Base-by-base conservation (phyloP, 2,888 invertebrate genomes). In the Muscina levida region DNA sequence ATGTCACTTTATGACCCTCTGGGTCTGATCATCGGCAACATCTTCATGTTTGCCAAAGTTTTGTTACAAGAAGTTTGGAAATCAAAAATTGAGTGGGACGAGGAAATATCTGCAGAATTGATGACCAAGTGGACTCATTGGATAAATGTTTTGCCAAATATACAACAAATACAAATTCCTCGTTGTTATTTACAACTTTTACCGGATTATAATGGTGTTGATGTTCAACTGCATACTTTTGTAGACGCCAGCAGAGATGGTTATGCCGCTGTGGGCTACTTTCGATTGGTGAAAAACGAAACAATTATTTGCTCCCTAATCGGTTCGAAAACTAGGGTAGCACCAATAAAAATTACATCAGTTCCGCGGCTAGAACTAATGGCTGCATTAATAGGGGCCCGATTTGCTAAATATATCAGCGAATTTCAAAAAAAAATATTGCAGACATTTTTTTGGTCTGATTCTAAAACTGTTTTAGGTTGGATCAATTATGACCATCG, bases 391-490 rank as follows among this genome's bases (percentile, higher is more conserved):
- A 78, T 72, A 8, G 82, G 80, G 44, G 78, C 73, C 0, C 75
- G 76, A n/a, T 77, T 80, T 37, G 72, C 78, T 13, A 81, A 71
- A 68, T 56, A 46, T 65, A 57, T 84, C 24, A 24, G 42, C 6
- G 62, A 81, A n/a, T 70, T 42, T 42, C 77, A 79, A 17, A 62
- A 59, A 4, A 67, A 84, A 4, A 53, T 53, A 73, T 85, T 26
- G 13, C 1, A 46, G 68, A 15, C 80, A n/a, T 19, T 73, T n/a
- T 84, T 82, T 53, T 86, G 85, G 85, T 79, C 84, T 0, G 85
- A 85, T 65, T 86, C 86, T 8, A 82, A 72, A 31, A 85, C 82
- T 13, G 85, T 84, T 15, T 22, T 85, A 42, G 79, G 77, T 51
- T 86, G 85, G 85, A 62, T 86, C 11, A 53, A 65, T 62, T n/a